Evolutionary conservation across 2,113 vertebrate genomes (phyloP).

Genomic region (Speoplatyrhinus poulsoni): DNA sequence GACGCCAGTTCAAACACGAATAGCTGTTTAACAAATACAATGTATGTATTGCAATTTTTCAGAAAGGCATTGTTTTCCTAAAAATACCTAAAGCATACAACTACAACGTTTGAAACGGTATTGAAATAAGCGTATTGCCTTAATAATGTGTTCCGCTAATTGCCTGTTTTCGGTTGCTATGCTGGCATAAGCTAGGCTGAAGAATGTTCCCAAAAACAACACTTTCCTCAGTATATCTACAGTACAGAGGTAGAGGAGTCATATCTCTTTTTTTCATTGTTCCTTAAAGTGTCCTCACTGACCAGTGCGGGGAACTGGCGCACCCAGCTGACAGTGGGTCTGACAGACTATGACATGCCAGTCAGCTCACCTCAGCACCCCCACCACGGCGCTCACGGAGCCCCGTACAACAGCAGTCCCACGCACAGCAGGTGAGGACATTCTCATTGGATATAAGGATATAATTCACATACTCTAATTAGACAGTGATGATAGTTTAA

Average conservation of each 20-base stretch:
- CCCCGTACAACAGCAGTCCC: slow-evolving; percentile 80
- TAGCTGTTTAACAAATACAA: too few relatives aligned
- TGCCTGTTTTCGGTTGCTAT: slow-evolving; percentile 1
- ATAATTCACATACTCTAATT: not conserved
- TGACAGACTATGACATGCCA: slow-evolving; percentile 78
- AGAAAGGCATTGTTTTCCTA: not conserved
- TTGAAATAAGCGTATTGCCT: not conserved
- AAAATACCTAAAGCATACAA: not conserved
- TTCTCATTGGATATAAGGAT: not conserved
- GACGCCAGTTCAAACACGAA: too few relatives aligned
- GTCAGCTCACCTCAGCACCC: slow-evolving; percentile 71
- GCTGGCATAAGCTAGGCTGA: not conserved
- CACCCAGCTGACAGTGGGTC: slow-evolving; percentile 80
- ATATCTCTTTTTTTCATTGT: slow-evolving; percentile 13
- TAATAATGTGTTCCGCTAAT: not conserved
- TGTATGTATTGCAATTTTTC: not conserved
- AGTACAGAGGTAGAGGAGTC: slow-evolving; percentile 3
- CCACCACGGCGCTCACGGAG: slow-evolving; percentile 78
- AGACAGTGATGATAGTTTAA: too few relatives aligned
- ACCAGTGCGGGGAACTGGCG: slow-evolving; percentile 87
- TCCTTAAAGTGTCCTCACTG: slow-evolving; percentile 85
- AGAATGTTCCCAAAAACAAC: slow-evolving; percentile 27
- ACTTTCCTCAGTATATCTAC: not conserved
- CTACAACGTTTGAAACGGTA: not conserved
- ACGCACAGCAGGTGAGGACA: slow-evolving; percentile 83